Percentiles rank a stretch among this genome's conserved stretches.
Evolutionary conservation across 2,113 vertebrate genomes (phyloP).

Genomic region (Salvator merianae): DNA sequence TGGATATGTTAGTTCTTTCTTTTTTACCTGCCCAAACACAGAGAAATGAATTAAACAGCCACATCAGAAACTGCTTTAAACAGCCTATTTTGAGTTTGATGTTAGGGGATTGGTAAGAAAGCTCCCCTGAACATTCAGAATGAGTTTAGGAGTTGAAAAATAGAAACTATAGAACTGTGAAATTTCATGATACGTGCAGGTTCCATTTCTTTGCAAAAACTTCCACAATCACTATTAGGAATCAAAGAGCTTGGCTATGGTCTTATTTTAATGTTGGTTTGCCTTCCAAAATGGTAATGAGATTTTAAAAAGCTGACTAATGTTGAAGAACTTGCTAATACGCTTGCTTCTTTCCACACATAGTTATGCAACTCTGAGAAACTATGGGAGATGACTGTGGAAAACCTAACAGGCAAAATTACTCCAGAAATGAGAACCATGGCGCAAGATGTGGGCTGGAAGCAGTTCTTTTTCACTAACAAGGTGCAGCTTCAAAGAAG

Average conservation of each 20-base stretch:
- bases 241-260: neutral
- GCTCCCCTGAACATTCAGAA: no score
- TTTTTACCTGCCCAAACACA: no score
- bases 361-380: slow-evolving; percentile 73
- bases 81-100: no score
- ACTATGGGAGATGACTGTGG: slow-evolving; percentile 76
- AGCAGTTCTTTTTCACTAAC: slow-evolving; percentile 72
- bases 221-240: neutral
- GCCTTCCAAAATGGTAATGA: neutral
- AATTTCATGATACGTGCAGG: neutral
- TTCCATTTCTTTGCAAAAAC: slow-evolving; percentile 1
- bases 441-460: slow-evolving; percentile 73
- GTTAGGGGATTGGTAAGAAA: no score
- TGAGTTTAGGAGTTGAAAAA: no score
- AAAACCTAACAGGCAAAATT: slow-evolving; percentile 57
- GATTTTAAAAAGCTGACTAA: neutral
- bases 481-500: slow-evolving; percentile 76
- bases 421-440: slow-evolving; percentile 72
- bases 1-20: no score
- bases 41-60: no score
- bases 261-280: neutral
- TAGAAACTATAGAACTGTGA: neutral
- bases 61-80: no score
- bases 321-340: slow-evolving; percentile 7
- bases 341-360: neutral